These are phyloP conservation scores for Leptopilina drosophilae DNA, from an alignment of 2,888 invertebrate genomes.

Conservation along the genomic window DNA sequence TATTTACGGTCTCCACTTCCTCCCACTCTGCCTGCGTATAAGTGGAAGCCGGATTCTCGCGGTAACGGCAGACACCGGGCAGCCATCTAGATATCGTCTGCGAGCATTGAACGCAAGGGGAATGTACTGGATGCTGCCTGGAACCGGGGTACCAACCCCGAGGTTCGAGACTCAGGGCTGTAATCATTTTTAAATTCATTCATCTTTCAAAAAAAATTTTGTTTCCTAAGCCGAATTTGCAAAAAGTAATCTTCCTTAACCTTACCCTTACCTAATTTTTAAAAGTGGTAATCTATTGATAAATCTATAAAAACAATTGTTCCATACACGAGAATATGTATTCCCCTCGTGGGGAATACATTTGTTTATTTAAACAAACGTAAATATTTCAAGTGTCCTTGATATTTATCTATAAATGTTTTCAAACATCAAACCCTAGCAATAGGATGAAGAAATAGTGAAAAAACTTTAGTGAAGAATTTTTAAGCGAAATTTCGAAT, in stretches of 20 bases:
- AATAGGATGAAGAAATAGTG: neutral
- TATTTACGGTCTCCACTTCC: constrained; percentile 65
- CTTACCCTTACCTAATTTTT: neutral
- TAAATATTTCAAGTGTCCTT: neutral
- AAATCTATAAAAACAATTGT: neutral
- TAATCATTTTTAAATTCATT: constrained; percentile 45
- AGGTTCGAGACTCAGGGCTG: constrained; percentile 60
- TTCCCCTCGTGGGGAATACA: neutral
- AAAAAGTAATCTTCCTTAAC: neutral
- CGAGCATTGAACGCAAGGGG: constrained; percentile 66
- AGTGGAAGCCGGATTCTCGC: constrained; percentile 62
- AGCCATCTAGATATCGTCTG: constrained; percentile 67
- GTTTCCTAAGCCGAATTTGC: neutral
- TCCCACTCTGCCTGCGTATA: constrained; percentile 55
- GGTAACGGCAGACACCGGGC: constrained; percentile 63
- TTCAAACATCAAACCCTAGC: no score
- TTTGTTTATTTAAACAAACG: no score
- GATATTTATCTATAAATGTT: neutral
- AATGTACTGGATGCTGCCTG: constrained; percentile 54
- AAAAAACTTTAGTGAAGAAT: constrained; percentile 14
- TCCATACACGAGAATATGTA: neutral
- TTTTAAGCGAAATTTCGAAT: neutral
- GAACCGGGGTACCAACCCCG: constrained; percentile 63
- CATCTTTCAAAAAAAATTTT: neutral
- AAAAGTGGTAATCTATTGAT: neutral